phyloP scores from a whole-genome alignment of 2,888 invertebrate genomes.

The Stegana nigrithorax region DNA sequence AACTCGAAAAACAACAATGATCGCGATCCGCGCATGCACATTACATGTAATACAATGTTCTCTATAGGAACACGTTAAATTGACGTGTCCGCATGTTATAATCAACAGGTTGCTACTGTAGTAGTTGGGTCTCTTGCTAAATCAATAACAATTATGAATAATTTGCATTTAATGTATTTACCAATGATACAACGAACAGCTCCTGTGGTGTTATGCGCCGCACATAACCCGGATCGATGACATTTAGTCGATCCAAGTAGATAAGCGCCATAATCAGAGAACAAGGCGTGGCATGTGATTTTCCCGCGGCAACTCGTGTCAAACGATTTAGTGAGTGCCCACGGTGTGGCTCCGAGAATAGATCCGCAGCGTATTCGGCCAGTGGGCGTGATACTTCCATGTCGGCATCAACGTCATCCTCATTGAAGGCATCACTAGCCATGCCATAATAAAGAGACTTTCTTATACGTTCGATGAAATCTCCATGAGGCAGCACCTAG shows the following conservation, averaged over 20 bases:
- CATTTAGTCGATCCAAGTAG: constrained; percentile 90
- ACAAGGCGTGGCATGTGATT: constrained; percentile 83
- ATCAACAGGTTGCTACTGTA: constrained; percentile 44
- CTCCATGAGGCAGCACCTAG: constrained; percentile 73
- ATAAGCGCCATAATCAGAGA: constrained; percentile 92
- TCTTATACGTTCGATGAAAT: constrained; percentile 83
- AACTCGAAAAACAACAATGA: too few relatives aligned
- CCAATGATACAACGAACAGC: constrained; percentile 94
- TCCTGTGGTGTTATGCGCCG: constrained; percentile 87
- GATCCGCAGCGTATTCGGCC: constrained; percentile 84
- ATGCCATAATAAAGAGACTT: constrained; percentile 89
- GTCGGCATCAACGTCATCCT: constrained; percentile 73
- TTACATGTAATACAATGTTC: too few relatives aligned
- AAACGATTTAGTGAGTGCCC: constrained; percentile 82
- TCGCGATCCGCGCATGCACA: too few relatives aligned
- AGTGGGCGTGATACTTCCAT: constrained; percentile 75
- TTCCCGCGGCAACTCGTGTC: constrained; percentile 81
- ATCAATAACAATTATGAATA: too few relatives aligned
- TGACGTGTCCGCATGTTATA: too few relatives aligned
- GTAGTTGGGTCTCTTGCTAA: too few relatives aligned
- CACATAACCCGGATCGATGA: constrained; percentile 85
- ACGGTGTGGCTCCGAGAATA: constrained; percentile 83
- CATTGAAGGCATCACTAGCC: constrained; percentile 26
- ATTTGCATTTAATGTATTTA: constrained; percentile 69
- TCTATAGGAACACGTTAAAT: too few relatives aligned